phyloP scores from a whole-genome alignment of 2,888 invertebrate genomes.

The Drosophila kuntzei region DNA sequence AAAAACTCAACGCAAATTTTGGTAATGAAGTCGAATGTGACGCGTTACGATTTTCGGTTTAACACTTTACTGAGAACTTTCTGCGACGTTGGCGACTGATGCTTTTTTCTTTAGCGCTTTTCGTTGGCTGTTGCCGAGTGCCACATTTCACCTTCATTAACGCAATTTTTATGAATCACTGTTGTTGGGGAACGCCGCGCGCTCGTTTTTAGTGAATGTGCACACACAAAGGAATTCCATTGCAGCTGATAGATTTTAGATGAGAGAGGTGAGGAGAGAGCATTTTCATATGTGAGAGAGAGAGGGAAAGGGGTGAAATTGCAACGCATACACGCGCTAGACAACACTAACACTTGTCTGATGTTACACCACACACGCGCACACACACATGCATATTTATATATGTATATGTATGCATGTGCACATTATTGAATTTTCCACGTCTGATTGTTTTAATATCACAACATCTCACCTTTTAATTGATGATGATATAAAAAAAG shows the following conservation, averaged over 20 bases:
- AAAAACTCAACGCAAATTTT: neutral
- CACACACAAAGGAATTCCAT: constrained; percentile 54
- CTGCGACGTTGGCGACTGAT: constrained; percentile 25
- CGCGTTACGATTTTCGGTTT: constrained; percentile 25
- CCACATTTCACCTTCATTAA: constrained; percentile 46
- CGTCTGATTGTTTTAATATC: constrained; percentile 31
- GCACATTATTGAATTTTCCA: constrained; percentile 78
- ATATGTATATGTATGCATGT: constrained; percentile 23
- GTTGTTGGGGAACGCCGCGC: constrained; percentile 38
- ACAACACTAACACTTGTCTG: constrained; percentile 51
- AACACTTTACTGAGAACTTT: constrained; percentile 2
- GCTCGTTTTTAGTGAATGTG: constrained; percentile 24
- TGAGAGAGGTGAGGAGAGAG: neutral
- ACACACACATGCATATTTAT: constrained; percentile 31
- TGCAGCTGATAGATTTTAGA: constrained; percentile 41
- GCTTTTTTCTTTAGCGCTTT: constrained; percentile 10
- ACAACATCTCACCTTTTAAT: constrained; percentile 53
- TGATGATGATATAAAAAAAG: constrained; percentile 43
- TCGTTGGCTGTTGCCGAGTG: constrained; percentile 47
- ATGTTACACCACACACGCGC: constrained; percentile 66
- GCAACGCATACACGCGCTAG: constrained; percentile 52
- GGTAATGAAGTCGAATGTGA: constrained; percentile 17
- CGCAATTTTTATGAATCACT: constrained; percentile 53
- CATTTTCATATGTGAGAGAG: too few relatives aligned
- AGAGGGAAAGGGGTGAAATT: constrained; percentile 32